Percentiles rank a stretch among this genome's conserved stretches.
Conservation (phyloP, 2,888 invertebrate genomes). For the Meteorus colon region DNA sequence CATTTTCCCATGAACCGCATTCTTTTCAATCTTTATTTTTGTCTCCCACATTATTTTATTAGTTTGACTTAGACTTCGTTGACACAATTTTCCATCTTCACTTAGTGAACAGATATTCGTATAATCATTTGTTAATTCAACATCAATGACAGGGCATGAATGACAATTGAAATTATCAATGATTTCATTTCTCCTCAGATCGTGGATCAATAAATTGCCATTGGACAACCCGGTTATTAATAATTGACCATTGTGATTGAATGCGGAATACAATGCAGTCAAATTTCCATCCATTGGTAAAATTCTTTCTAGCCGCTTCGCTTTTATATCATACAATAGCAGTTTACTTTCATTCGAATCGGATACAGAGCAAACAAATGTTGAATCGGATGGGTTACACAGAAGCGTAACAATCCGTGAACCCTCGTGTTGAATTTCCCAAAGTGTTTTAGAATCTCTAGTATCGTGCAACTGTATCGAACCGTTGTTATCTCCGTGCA, state of each 20-base stretch:
- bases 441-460: slow-evolving; percentile 76
- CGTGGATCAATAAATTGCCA: slow-evolving; percentile 76
- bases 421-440: slow-evolving; percentile 74
- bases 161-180: slow-evolving; percentile 76
- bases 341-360: slow-evolving; percentile 74
- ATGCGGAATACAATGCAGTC: slow-evolving; percentile 75
- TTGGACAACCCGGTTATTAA: slow-evolving; percentile 77
- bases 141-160: slow-evolving; percentile 75
- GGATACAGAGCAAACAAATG: slow-evolving; percentile 72
- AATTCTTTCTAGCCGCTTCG: slow-evolving; percentile 74
- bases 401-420: slow-evolving; percentile 74
- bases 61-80: slow-evolving; percentile 74
- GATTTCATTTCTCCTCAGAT: slow-evolving; percentile 75
- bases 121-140: slow-evolving; percentile 76
- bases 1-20: slow-evolving; percentile 69
- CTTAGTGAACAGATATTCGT: slow-evolving; percentile 77
- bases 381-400: slow-evolving; percentile 75
- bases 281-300: slow-evolving; percentile 70
- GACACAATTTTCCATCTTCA: slow-evolving; percentile 72
- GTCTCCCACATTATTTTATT: slow-evolving; percentile 69
- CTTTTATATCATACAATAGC: slow-evolving; percentile 77
- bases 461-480: slow-evolving; percentile 77
- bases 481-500: slow-evolving; percentile 77
- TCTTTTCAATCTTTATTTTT: slow-evolving; percentile 70
- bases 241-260: slow-evolving; percentile 78